Evolutionary conservation across 2,113 vertebrate genomes (phyloP).

Genomic region (Petroica traversi): DNA sequence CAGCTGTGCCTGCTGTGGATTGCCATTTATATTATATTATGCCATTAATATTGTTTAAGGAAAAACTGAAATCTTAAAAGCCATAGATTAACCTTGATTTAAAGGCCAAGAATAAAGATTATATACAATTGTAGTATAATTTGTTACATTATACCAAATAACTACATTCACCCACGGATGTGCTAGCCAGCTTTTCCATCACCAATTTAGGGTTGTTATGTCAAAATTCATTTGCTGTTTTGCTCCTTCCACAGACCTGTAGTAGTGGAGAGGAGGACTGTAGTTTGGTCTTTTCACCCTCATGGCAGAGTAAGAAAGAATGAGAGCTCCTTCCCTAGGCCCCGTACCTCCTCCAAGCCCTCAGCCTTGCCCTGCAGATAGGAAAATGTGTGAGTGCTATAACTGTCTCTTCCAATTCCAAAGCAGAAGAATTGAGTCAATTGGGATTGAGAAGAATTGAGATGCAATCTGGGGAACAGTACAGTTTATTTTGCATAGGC

Average conservation of each 20-base stretch:
- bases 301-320: background rate
- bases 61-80: background rate
- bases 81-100: background rate
- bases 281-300: background rate
- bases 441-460: no score
- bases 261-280: background rate
- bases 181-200: background rate
- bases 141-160: background rate
- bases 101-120: background rate
- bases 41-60: background rate
- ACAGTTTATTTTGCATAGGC: background rate
- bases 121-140: background rate
- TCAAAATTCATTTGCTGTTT: background rate
- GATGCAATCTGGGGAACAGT: background rate
- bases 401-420: background rate
- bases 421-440: background rate
- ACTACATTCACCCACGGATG: background rate
- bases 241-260: background rate
- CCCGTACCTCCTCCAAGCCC: background rate
- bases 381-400: background rate
- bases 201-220: background rate
- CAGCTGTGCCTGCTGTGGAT: background rate
- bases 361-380: background rate
- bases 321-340: background rate
- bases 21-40: conserved; percentile 9